Percentiles rank a stretch among this genome's conserved stretches.
Conservation (phyloP, 2,113 vertebrate genomes). For the Phylloscopus trochiloides region DNA sequence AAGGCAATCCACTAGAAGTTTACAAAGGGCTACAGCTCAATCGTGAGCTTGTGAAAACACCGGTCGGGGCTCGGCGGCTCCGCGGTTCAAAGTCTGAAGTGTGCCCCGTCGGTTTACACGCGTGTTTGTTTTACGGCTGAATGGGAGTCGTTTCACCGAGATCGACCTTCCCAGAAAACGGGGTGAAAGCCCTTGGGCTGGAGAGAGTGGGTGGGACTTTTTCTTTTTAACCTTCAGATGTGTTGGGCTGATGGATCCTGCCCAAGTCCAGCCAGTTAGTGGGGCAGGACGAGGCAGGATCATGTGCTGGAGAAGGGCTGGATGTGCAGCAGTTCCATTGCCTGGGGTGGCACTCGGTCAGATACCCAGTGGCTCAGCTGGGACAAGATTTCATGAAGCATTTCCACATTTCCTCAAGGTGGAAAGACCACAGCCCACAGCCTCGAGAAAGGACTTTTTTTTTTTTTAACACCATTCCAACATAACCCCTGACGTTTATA, state of each 20-base stretch:
- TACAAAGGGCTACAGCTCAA: slow-evolving; percentile 58
- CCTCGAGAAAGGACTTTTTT: not conserved
- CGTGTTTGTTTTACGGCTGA: slow-evolving; percentile 7
- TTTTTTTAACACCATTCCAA: not conserved
- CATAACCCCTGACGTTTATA: not conserved
- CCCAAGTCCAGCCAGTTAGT: not conserved
- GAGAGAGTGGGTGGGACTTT: not conserved
- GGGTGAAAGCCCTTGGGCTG: not conserved
- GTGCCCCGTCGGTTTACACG: not conserved
- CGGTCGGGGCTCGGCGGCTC: not conserved
- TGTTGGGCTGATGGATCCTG: accelerated
- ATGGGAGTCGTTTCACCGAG: not conserved
- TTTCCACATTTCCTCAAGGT: not conserved
- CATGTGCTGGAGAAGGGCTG: not conserved
- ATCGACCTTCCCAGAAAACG: not conserved
- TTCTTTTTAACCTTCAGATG: not conserved
- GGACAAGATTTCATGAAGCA: not conserved
- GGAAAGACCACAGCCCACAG: not conserved
- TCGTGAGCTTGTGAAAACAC: slow-evolving; percentile 60
- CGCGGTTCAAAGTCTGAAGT: slow-evolving; percentile 64
- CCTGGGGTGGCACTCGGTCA: too few species aligned
- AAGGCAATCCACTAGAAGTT: slow-evolving; percentile 44
- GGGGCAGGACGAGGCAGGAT: accelerated
- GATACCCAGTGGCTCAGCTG: not conserved
- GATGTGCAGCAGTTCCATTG: accelerated